Evolutionary conservation across 37 sponge, comb jelly and placozoan species (phyloP), one percentile per base, ranked within the genome.

Genomic region (Aplysina aerophoba): DNA sequence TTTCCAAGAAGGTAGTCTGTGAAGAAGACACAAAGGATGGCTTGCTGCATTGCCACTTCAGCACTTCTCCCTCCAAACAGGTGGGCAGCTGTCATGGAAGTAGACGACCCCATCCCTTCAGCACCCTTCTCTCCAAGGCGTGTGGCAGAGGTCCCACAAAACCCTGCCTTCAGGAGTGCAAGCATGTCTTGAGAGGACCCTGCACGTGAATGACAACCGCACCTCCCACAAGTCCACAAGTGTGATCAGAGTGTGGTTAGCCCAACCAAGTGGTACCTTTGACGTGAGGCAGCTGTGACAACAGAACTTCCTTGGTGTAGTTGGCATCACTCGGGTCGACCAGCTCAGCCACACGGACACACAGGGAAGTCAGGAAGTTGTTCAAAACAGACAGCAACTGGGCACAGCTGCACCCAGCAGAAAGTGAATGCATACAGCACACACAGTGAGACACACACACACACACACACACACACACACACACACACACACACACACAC

Each of bases 1-100:
- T 82, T 63, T 38, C 65, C 83, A 82, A 40, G 83, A 21, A 64
- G 21, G 50, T 21, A 63, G 31, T 61, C 83, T 34, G 34, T 24
- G 24, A 41, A 82, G 36, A 82, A 34, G 12, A 82, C 27, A 24
- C 83, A 82, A 20, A 82, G 38, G 28, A 41, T 20, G 31, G 44
- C 41, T 34, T 41, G 25, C 24, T 63, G 65, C 19, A 36, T 24
- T 63, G 31, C 39, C 81, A 57, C 12, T 44, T 44, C 50, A 44
- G 50, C 50, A 44, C 50, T 44, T 44, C 50, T 44, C 50, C 8
- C 6, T 44, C 50, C 50, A 44, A 44, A 44, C 3, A 44, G 50
- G 8, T 44, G 50, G 8, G 50, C 50, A 8, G 50, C 3, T 11
- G 50, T 8, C 8, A 44, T 44, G 3, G 50, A 44, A 8, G n/a